Evolutionary conservation across 2,797 vertebrate genomes (phyloP).

Genomic region (Sebastes melanostomus): DNA sequence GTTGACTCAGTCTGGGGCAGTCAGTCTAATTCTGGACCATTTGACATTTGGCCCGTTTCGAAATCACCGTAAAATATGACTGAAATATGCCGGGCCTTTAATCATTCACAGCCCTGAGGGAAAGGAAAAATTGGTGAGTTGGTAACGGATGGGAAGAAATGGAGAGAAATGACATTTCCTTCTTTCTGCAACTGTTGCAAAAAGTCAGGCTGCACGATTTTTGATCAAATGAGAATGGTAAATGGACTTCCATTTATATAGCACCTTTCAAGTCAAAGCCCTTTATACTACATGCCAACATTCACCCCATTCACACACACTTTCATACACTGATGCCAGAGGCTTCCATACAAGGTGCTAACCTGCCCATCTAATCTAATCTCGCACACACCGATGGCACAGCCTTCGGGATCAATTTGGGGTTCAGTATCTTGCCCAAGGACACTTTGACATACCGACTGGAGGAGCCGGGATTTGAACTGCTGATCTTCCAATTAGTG

Average conservation of each 20-base stretch:
- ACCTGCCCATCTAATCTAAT: too few species aligned
- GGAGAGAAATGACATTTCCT: not conserved
- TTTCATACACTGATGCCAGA: not conserved
- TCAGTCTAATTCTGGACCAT: constrained; percentile 9
- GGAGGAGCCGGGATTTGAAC: not conserved
- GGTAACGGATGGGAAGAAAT: not conserved
- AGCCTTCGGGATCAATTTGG: not conserved
- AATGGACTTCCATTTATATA: not conserved
- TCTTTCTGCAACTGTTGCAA: not conserved
- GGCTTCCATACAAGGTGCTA: not conserved
- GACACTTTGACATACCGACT: not conserved
- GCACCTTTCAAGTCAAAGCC: not conserved
- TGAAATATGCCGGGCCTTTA: constrained; percentile 32
- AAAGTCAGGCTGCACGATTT: not conserved
- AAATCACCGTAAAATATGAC: constrained; percentile 31
- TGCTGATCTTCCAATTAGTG: not conserved
- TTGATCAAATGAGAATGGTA: not conserved
- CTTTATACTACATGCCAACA: not conserved
- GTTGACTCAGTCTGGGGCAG: constrained; percentile 31
- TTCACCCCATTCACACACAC: not conserved
- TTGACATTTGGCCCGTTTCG: constrained; percentile 46
- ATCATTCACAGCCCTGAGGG: constrained; percentile 21
- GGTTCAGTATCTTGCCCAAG: not conserved
- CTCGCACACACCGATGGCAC: not conserved
- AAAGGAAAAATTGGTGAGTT: constrained; percentile 4